Base-by-base conservation (phyloP, 2,797 vertebrate genomes). In the Malurus splendens region DNA sequence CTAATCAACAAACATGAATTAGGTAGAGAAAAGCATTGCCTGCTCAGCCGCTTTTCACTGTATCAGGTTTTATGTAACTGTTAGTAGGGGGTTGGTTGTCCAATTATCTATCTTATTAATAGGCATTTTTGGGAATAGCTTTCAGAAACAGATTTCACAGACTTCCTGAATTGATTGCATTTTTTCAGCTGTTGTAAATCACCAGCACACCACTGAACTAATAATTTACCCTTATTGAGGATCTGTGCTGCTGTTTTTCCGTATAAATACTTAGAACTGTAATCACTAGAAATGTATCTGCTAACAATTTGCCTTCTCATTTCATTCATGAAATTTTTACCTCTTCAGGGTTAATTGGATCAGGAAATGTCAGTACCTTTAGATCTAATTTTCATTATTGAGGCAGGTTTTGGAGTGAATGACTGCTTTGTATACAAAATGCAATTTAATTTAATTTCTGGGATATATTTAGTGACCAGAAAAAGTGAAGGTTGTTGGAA, bases 241-340 rank as follows among this genome's bases (percentile, higher is more conserved):
- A 39, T 86, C 68, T 51, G 18, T 20, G 45, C 30, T 68, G 67
- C 59, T 55, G 47, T 38, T 94, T 92, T 90, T 48, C 52, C 38
- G 70, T 84, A 12, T 77, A 54, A 92, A 39, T 87, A 33, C 44
- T 54, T 76, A 61, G 22, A 54, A 48, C 64, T 70, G 20, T 89
- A 78, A 89, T 79, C 2, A 7, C 47, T 72, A 41, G 72, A 83
- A 88, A 76, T 52, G 15, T 82, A 30, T 70, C 80, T 89, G 56
- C 60, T 66, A 83, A 73, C 48, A 74, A 60, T 86, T 87, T 86
- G 36, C 74, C 18, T 87, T 93, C 64, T 66, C 72, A 80, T 79
- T 90, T 83, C 18, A 74, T 86, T 93, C 20, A 72, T 74, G 48
- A 89, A 82, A 52, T 84, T 89, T 93, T 93, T 90, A 79, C 79